Evolutionary conservation across 2,888 invertebrate species (phyloP), one percentile per base, ranked within the genome.

Genomic region (Oithona nana): DNA sequence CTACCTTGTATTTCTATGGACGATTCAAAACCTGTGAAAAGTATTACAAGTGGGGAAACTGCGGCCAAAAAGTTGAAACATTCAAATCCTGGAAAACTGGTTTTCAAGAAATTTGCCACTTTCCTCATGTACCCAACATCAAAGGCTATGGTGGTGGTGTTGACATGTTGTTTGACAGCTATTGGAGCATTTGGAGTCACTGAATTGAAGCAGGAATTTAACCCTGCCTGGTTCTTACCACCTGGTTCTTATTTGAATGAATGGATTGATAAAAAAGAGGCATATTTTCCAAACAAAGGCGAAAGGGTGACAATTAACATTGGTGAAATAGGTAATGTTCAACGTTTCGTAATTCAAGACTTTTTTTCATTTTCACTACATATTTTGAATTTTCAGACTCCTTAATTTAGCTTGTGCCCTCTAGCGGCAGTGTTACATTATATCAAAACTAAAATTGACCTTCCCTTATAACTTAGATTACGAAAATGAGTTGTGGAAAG

Each of bases 161-260:
- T 71, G 3, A 73, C 76, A 0, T 65, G 69, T 2, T 63, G 67
- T 1, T 64, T 75, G 13, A 64, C 74, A 0, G 70, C 70, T 28
- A 63, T 72, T 4, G 75, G 74, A 62, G 66, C 71, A 1, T 71
- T 68, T 65, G 70, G 70, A 6, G 67, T 71, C 28, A 68, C 69
- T 31, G 70, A 72, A 28, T 65, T 74, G 24, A 68, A 71, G 20
- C 73, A 73, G 64, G 71, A 74, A 56, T 75, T 74, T 61, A 73
- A 74, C 64, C 74, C 74, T 0, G 69, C 71, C 22, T 70, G 70
- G 71, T 74, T 74, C 66, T 66, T 74, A 57, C 71, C 72, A 66
- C 71, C 72, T 57, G 70, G 70, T 26, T 73, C 74, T 3, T 73
- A 73, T 65, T 72, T 73, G 1, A 69, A 72, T 13, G 67, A 69